Conservation (phyloP, 2,888 invertebrate genomes). For the Rotaria sp. region DNA sequence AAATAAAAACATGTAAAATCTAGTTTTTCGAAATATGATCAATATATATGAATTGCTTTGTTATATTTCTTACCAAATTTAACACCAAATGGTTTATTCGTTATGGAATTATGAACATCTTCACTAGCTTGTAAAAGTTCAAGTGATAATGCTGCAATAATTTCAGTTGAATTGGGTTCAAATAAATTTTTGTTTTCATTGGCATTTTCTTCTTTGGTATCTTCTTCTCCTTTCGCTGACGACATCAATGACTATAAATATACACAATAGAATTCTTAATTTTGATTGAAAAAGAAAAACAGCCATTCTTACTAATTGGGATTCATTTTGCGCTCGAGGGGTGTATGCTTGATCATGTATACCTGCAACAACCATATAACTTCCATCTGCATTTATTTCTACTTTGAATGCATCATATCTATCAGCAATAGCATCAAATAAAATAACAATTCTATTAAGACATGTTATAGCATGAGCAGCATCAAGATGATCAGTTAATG, state of each 20-base stretch:
- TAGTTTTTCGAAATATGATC: too few species aligned
- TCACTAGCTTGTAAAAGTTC: conserved; percentile 35
- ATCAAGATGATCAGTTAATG: conserved; percentile 23
- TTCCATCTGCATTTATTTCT: conserved; percentile 75
- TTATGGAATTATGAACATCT: neutral
- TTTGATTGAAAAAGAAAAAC: too few species aligned
- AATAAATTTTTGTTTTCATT: neutral
- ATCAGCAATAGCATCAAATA: conserved; percentile 62
- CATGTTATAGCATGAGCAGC: conserved; percentile 27
- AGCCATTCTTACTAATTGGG: neutral
- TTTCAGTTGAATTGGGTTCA: conserved; percentile 42
- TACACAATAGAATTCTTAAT: neutral
- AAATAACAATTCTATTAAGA: conserved; percentile 28
- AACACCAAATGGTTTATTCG: neutral
- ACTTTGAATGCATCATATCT: conserved; percentile 81
- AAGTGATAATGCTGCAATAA: conserved; percentile 28
- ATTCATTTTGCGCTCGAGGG: neutral
- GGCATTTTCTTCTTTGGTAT: neutral
- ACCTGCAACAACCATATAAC: conserved; percentile 83
- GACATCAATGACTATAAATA: neutral
- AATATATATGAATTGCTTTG: neutral
- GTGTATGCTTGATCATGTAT: conserved; percentile 64
- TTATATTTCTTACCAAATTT: conserved; percentile 58
- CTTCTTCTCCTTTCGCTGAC: neutral
- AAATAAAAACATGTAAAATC: neutral